Percentiles rank a stretch among this genome's conserved stretches.
Evolutionary conservation across 2,797 vertebrate species (phyloP).

Genomic region (Octomys mimax): DNA sequence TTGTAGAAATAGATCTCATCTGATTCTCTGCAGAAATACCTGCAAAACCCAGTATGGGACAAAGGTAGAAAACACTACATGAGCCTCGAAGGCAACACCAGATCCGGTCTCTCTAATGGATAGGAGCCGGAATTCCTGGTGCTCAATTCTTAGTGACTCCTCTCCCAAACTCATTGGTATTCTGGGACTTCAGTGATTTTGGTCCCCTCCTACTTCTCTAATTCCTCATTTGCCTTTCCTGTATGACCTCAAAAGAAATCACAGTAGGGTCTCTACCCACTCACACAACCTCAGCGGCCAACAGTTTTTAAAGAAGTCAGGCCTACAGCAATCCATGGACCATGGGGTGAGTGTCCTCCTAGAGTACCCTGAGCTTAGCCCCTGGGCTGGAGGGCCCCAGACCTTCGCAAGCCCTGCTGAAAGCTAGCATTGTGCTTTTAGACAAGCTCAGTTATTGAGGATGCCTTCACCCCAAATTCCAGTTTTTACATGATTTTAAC

Average conservation of each 20-base stretch:
- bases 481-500: slow-evolving; percentile 86
- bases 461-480: slow-evolving; percentile 84
- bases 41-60: slow-evolving; percentile 74
- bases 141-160: slow-evolving; percentile 69
- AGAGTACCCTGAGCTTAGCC: slow-evolving; percentile 60
- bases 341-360: slow-evolving; percentile 83
- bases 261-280: slow-evolving; percentile 80
- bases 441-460: slow-evolving; percentile 82
- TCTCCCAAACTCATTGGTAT: not conserved
- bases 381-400: slow-evolving; percentile 71
- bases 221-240: slow-evolving; percentile 54
- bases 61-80: slow-evolving; percentile 79
- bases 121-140: slow-evolving; percentile 64
- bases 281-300: slow-evolving; percentile 69
- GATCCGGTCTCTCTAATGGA: slow-evolving; percentile 70
- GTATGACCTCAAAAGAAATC: slow-evolving; percentile 74
- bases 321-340: slow-evolving; percentile 81
- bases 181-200: slow-evolving; percentile 78
- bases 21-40: slow-evolving; percentile 78
- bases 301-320: slow-evolving; percentile 77
- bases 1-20: slow-evolving; percentile 85
- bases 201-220: slow-evolving; percentile 69
- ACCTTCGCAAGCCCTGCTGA: slow-evolving; percentile 79
- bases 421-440: slow-evolving; percentile 65
- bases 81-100: slow-evolving; percentile 74